These are phyloP conservation scores for Diploptera punctata DNA, from an alignment of 2,888 invertebrate species.

Conservation along the genomic window DNA sequence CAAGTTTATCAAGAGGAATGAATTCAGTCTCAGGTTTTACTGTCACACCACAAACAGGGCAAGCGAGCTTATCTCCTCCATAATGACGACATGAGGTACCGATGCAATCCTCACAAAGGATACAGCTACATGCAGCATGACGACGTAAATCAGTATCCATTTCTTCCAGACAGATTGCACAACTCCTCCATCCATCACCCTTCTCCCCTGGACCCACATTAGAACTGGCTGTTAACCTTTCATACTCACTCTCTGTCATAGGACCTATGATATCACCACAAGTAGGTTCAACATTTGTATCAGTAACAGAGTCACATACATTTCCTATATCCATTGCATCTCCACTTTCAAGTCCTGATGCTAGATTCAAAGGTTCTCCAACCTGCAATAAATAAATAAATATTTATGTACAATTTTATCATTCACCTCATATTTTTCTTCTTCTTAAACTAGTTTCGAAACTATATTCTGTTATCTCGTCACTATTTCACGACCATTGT, in stretches of 20 bases:
- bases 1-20: conserved; percentile 52
- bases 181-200: conserved; percentile 52
- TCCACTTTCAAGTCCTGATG: neutral
- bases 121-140: conserved; percentile 63
- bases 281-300: no score
- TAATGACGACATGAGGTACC: conserved; percentile 50
- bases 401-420: no score
- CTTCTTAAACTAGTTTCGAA: no score
- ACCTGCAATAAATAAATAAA: no score
- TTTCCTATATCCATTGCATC: neutral
- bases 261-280: conserved; percentile 22
- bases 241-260: conserved; percentile 26
- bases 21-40: conserved; percentile 55
- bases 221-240: conserved; percentile 25
- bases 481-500: no score
- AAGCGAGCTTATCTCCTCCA: conserved; percentile 51
- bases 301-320: no score
- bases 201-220: conserved; percentile 42
- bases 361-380: neutral
- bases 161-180: conserved; percentile 68
- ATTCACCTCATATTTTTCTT: no score
- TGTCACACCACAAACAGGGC: conserved; percentile 57
- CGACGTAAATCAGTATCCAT: conserved; percentile 60
- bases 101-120: conserved; percentile 64
- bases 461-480: no score